Evolutionary conservation across 1,140 invertebrate genomes (phyloP).

Genomic region (Macrosteles quadrilineatus): DNA sequence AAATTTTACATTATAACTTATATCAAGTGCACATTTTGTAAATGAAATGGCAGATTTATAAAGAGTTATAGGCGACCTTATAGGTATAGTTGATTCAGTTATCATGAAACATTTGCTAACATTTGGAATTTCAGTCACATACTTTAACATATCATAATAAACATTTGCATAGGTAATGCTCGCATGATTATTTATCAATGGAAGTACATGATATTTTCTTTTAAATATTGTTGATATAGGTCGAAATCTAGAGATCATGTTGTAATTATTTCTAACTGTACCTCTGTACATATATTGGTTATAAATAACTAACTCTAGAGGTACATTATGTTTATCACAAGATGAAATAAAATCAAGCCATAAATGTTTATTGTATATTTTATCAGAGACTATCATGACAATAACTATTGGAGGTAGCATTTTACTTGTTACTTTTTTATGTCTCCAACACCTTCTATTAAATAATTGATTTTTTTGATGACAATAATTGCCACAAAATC

Average conservation of each 20-base stretch:
- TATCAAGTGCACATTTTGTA: neutral
- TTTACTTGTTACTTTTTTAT: neutral
- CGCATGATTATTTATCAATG: neutral
- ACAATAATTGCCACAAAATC: constrained; percentile 3
- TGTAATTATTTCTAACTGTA: neutral
- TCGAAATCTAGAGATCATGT: neutral
- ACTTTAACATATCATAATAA: constrained; percentile 9
- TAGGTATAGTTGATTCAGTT: neutral
- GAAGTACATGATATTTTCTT: neutral
- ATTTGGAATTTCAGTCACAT: neutral
- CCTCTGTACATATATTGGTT: constrained; percentile 3
- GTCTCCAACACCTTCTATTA: constrained; percentile 1
- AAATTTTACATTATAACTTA: constrained; percentile 14
- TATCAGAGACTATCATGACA: neutral
- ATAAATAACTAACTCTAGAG: constrained; percentile 5
- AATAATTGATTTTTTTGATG: neutral
- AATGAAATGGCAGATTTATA: neutral
- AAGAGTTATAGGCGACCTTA: neutral
- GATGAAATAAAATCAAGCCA: neutral
- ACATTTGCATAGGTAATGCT: neutral
- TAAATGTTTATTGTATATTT: neutral
- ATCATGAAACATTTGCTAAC: neutral
- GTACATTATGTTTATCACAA: neutral
- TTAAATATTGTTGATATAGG: neutral
- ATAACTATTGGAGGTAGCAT: neutral